Percentiles rank a stretch among this genome's conserved stretches.
Evolutionary conservation across 2,797 vertebrate genomes (phyloP).

Genomic region (Enteromius unitaeniatus): DNA sequence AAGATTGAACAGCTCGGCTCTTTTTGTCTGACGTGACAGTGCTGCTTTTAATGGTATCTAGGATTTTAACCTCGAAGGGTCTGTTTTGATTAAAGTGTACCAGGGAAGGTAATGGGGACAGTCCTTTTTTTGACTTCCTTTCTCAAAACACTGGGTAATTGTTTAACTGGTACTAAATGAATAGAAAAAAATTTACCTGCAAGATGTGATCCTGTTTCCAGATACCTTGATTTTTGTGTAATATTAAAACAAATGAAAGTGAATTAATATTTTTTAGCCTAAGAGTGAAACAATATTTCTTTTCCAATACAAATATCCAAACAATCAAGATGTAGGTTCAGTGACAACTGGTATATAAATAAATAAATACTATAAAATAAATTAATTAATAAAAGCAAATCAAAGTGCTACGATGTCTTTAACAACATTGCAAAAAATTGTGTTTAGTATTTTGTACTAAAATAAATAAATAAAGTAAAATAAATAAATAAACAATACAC

Average conservation of each 20-base stretch:
- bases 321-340: neutral
- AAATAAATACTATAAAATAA: neutral
- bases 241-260: neutral
- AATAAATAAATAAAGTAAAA: too few species aligned
- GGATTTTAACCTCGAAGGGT: constrained; percentile 19
- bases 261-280: neutral
- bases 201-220: neutral
- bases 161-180: neutral
- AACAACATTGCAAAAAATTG: neutral
- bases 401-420: neutral
- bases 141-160: neutral
- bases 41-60: constrained; percentile 9
- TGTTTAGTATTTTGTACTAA: neutral
- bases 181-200: neutral
- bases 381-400: neutral
- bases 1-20: neutral
- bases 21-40: constrained; percentile 13
- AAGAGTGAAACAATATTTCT: too few species aligned
- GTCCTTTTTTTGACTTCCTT: neutral
- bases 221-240: neutral
- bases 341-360: neutral
- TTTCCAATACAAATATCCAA: neutral
- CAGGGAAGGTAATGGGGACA: constrained; percentile 6
- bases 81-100: constrained; percentile 23
- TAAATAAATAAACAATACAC: too few species aligned